Evolutionary conservation across 2,888 invertebrate species (phyloP), one percentile per base, ranked within the genome.

Genomic region (Leucania comma): DNA sequence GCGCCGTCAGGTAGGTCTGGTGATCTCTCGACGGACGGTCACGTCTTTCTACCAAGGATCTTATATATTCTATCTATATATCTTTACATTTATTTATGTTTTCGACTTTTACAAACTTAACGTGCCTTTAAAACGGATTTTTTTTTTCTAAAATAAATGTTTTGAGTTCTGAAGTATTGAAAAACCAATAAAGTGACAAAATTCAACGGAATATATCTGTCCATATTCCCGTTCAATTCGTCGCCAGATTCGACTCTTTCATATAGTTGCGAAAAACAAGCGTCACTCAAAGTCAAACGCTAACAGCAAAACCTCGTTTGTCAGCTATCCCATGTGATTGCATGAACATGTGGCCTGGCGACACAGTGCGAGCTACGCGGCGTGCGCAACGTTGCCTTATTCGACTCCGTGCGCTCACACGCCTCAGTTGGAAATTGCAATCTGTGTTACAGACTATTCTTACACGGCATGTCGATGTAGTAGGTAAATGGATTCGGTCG

Each of bases 261-360:
- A 20, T 22, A 20, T 20, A 46, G 71, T 78, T 64, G 17, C 24
- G 14, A 42, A 60, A 51, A 65, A 29, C 56, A 53, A 61, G 50
- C 51, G 57, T 73, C 61, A 79, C 38, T 79, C 80, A 73, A 62
- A 62, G 42, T 62, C 35, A 42, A 48, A 77, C 22, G 51, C n/a
- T 58, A 71, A 71, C 26, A 50, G 29, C 32, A 50, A 77, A 35
- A 77, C 9, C 22, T 59, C 24, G 35, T 60, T 63, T 58, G 61
- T 50, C 51, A 50, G 20, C 24, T 42, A 29, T 24, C 2, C n/a
- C 29, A 20, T 20, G 57, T 68, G 51, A 53, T 62, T 62, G 58
- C 42, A 62, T 20, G 29, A n/a, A 26, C 48, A n/a, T 6, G 24
- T n/a, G 22, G 24, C 59, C 8, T 35, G 2, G 8, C 14, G 24